Evolutionary conservation across 2,113 vertebrate genomes (phyloP), one percentile per base, ranked within the genome.

Genomic region (Cryptomyrus ogoouensis): DNA sequence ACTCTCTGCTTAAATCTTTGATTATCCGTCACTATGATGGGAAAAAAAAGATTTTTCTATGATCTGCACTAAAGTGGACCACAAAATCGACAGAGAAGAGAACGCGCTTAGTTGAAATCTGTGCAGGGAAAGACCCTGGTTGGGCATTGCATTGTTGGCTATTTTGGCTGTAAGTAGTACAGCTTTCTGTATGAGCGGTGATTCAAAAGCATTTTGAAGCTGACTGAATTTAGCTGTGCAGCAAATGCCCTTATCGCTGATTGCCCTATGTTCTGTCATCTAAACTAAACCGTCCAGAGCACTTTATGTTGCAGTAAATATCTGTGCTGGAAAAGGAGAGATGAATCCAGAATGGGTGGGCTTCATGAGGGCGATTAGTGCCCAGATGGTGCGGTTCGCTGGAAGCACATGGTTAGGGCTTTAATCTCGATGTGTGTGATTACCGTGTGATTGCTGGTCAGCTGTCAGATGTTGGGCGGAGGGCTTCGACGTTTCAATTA

Each of bases 401-500:
- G 92, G 90, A 90, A 93, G 92, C 92, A 92, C 89, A 91, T 91
- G 93, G 90, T 91, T 87, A 87, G 89, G 90, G 86, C 90, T 91
- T 52, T 94, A 94, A 94, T 94, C 92, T 90, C 58, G 44, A 10
- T 92, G 90, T 90, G 90, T 90, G 92, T 93, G 93, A 93, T 95
- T 94, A 94, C 92, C 90, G 46, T 70, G 89, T 92, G 91, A 89
- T 91, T 90, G 89, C 90, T 90, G 88, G 89, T 89, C 91, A 89
- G 91, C 93, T 93, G 90, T 89, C 87, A 56, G 39, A 90, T 52
- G 89, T 39, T 53, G 50, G 83, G 53, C 15, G 24, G 88, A 85
- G 56, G 88, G 85, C 92, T 91, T 92, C 92, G 93, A 95, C 93
- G 93, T 94, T 95, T 96, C 93, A 95, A 93, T 95, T 94, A 95